These are phyloP conservation scores for Babyrousa celebensis DNA, from an alignment of 2,797 vertebrate genomes.

Conservation along the genomic window DNA sequence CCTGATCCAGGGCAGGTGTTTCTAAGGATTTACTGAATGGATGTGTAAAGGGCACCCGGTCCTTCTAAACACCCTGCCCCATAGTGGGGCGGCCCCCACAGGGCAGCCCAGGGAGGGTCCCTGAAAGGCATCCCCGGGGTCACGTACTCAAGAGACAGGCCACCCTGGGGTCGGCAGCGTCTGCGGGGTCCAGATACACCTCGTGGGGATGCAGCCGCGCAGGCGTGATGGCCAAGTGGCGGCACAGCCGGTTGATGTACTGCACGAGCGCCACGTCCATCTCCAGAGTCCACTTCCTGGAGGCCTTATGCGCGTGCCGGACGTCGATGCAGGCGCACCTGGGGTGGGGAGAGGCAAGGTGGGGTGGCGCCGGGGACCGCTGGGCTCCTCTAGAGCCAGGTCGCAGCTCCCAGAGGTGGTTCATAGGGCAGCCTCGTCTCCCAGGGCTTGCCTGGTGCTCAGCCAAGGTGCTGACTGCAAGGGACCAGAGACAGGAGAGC, in stretches of 20 bases:
- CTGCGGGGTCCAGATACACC: conserved; percentile 96
- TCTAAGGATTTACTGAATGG: background rate
- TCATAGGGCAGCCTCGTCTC: background rate
- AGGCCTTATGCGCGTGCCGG: conserved; percentile 97
- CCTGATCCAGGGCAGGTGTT: background rate
- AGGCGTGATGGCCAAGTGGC: conserved; percentile 98
- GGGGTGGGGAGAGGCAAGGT: background rate
- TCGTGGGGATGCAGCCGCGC: conserved; percentile 98
- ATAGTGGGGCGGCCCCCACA: rapidly evolving
- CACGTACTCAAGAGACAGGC: conserved; percentile 95
- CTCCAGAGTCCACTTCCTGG: conserved; percentile 97
- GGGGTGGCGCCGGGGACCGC: rapidly evolving
- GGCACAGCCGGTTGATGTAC: conserved; percentile 97
- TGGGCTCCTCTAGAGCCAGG: background rate
- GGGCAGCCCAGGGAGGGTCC: background rate
- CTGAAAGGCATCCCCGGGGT: no score
- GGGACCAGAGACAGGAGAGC: no score
- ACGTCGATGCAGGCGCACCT: conserved; percentile 96
- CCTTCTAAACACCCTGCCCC: background rate
- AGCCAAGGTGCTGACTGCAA: no score
- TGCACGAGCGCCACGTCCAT: conserved; percentile 98
- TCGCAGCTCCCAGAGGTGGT: rapidly evolving
- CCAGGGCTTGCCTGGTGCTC: background rate
- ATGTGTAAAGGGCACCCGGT: background rate
- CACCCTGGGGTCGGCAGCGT: conserved; percentile 95